Evolutionary conservation across 2,888 invertebrate species (phyloP).

Genomic region (Adelognathus sp.): DNA sequence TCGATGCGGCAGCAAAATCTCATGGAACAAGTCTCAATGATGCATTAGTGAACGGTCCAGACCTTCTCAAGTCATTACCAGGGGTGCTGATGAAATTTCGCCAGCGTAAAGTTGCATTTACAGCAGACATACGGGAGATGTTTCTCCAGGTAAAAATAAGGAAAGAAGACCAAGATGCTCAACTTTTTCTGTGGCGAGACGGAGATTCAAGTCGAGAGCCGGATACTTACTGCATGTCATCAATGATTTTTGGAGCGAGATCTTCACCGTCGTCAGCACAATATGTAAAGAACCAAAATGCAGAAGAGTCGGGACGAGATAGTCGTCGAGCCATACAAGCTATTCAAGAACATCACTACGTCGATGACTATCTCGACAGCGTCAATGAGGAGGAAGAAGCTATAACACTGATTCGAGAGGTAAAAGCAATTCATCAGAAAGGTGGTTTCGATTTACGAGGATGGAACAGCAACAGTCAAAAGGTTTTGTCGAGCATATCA

Average conservation of each 20-base stretch:
- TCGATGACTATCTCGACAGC: slow-evolving; percentile 68
- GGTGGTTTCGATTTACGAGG: slow-evolving; percentile 63
- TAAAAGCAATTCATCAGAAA: slow-evolving; percentile 40
- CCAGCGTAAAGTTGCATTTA: slow-evolving; percentile 70
- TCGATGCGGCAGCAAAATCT: slow-evolving; percentile 69
- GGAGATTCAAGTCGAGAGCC: slow-evolving; percentile 14
- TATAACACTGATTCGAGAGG: slow-evolving; percentile 43
- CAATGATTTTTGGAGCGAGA: slow-evolving; percentile 64
- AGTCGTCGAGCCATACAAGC: slow-evolving; percentile 62
- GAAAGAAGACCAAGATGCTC: slow-evolving; percentile 64
- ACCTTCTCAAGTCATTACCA: slow-evolving; percentile 69
- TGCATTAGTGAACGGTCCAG: slow-evolving; percentile 71
- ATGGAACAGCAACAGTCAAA: slow-evolving; percentile 56
- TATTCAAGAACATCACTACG: slow-evolving; percentile 64
- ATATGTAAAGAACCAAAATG: slow-evolving; percentile 66
- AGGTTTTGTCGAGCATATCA: background rate
- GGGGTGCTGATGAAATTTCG: slow-evolving; percentile 76
- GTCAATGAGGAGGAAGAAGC: slow-evolving; percentile 61
- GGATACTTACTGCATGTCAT: slow-evolving; percentile 62
- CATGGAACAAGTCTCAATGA: slow-evolving; percentile 66
- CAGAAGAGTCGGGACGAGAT: slow-evolving; percentile 43
- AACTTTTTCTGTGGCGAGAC: slow-evolving; percentile 64
- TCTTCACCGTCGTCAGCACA: slow-evolving; percentile 68
- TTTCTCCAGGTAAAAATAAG: slow-evolving; percentile 69
- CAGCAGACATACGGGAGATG: slow-evolving; percentile 74